Evolutionary conservation across 2,888 invertebrate species (phyloP).

Genomic region (Bombylius discolor): DNA sequence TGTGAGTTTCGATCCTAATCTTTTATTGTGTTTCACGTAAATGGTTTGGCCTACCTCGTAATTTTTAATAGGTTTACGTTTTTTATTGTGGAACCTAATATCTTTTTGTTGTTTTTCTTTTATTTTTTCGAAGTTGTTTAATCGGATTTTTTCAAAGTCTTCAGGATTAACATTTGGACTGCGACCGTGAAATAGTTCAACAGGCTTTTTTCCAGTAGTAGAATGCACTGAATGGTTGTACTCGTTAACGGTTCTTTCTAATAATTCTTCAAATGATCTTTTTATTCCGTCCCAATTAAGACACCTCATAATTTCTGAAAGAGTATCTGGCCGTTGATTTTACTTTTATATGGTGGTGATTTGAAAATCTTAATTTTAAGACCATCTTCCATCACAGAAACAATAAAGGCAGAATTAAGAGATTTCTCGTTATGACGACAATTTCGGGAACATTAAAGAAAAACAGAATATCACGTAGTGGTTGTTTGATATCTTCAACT

Average conservation of each 20-base stretch:
- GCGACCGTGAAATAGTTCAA: constrained; percentile 7
- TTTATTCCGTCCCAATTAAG: constrained; percentile 5
- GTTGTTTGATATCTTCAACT: constrained; percentile 9
- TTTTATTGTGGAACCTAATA: constrained; percentile 9
- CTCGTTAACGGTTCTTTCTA: constrained; percentile 7
- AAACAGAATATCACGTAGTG: constrained; percentile 9
- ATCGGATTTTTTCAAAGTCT: constrained; percentile 7
- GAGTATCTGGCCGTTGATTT: constrained; percentile 10
- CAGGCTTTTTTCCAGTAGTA: constrained; percentile 9
- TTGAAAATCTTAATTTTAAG: constrained; percentile 12
- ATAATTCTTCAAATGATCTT: constrained; percentile 10
- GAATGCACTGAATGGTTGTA: constrained; percentile 12
- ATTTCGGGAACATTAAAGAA: constrained; percentile 10
- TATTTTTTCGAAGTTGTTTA: constrained; percentile 5
- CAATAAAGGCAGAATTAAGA: constrained; percentile 10
- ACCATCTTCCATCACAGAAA: constrained; percentile 11
- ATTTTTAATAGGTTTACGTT: constrained; percentile 5
- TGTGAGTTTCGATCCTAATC: constrained; percentile 8
- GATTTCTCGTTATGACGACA: constrained; percentile 15
- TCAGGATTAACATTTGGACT: constrained; percentile 4
- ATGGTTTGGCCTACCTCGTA: constrained; percentile 6
- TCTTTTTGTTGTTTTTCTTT: constrained; percentile 11
- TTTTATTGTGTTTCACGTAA: constrained; percentile 8
- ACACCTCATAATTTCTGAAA: constrained; percentile 14
- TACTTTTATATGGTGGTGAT: constrained; percentile 10